phyloP scores from a whole-genome alignment of 2,113 vertebrate genomes.

The Oryzias javanicus region DNA sequence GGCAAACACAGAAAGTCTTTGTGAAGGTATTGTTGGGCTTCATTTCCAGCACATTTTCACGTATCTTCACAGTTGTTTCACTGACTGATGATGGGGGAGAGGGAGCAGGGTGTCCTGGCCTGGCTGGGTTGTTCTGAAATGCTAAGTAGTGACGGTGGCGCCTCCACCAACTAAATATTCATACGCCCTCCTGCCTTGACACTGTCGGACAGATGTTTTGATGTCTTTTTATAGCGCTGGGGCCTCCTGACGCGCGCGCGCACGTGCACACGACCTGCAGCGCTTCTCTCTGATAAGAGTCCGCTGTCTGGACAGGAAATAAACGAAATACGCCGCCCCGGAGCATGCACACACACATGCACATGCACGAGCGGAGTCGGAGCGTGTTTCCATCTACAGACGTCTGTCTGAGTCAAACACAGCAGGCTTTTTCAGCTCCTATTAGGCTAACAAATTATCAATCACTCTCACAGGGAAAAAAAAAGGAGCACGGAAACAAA shows the following conservation, averaged over 20 bases:
- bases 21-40: background rate
- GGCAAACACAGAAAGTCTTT: conserved; percentile 57
- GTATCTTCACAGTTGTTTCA: conserved; percentile 1
- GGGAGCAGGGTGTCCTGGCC: background rate
- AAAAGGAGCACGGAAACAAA: background rate
- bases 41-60: background rate
- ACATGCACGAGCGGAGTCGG: conserved; percentile 10
- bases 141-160: conserved; percentile 33
- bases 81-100: conserved; percentile 1
- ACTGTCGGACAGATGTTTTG: conserved; percentile 52
- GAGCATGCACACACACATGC: conserved; percentile 25
- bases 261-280: conserved; percentile 44
- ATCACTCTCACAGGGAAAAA: conserved; percentile 24
- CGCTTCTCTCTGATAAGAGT: conserved; percentile 51
- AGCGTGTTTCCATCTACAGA: conserved; percentile 21
- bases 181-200: conserved; percentile 16
- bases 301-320: conserved; percentile 47
- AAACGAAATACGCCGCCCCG: conserved; percentile 27
- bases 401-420: conserved; percentile 41
- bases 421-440: conserved; percentile 11
- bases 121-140: conserved; percentile 38
- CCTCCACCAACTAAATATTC: conserved; percentile 42
- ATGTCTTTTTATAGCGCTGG: conserved; percentile 63
- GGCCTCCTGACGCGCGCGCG: conserved; percentile 30
- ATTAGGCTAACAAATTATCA: conserved; percentile 10